A percentile compares a stretch with the other conserved stretches of the same genome.
These are phyloP conservation scores for Neodiprion virginianus DNA, from an alignment of 1,140 invertebrate genomes.

Conservation along the genomic window DNA sequence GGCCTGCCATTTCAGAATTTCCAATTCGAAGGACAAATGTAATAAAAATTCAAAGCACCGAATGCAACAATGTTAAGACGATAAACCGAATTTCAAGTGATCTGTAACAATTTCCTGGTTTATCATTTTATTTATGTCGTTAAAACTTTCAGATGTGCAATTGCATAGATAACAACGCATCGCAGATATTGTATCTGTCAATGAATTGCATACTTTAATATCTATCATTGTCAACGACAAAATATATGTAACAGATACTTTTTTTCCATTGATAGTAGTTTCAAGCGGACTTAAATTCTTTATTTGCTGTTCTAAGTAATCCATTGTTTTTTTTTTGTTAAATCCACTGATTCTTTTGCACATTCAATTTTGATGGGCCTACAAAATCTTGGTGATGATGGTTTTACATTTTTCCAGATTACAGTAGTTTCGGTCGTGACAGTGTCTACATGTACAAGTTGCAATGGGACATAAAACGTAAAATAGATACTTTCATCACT, in stretches of 20 bases:
- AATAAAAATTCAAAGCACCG: constrained; percentile 44
- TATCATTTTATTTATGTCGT: constrained; percentile 32
- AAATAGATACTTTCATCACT: constrained; percentile 36
- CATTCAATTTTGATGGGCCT: constrained; percentile 41
- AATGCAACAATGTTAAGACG: constrained; percentile 48
- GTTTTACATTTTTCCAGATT: constrained; percentile 43
- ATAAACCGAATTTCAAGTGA: constrained; percentile 42
- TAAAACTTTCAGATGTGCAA: constrained; percentile 43
- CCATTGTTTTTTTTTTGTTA: constrained; percentile 29
- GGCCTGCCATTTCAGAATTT: constrained; percentile 37
- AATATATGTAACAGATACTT: constrained; percentile 30
- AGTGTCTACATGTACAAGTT: constrained; percentile 18
- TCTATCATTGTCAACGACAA: constrained; percentile 53
- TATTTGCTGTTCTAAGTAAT: constrained; percentile 27
- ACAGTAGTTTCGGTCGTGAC: constrained; percentile 24
- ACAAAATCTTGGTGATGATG: constrained; percentile 45
- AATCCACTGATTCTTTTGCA: constrained; percentile 39
- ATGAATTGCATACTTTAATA: constrained; percentile 53
- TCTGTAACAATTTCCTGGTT: constrained; percentile 26
- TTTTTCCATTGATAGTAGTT: constrained; percentile 24
- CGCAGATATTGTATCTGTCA: constrained; percentile 45
- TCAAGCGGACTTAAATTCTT: constrained; percentile 21
- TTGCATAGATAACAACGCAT: constrained; percentile 48
- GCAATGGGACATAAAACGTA: constrained; percentile 37
- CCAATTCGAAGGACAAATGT: constrained; percentile 42